These are phyloP conservation scores for Melanargia galathea DNA, from an alignment of 2,888 invertebrate genomes.

Conservation along the genomic window DNA sequence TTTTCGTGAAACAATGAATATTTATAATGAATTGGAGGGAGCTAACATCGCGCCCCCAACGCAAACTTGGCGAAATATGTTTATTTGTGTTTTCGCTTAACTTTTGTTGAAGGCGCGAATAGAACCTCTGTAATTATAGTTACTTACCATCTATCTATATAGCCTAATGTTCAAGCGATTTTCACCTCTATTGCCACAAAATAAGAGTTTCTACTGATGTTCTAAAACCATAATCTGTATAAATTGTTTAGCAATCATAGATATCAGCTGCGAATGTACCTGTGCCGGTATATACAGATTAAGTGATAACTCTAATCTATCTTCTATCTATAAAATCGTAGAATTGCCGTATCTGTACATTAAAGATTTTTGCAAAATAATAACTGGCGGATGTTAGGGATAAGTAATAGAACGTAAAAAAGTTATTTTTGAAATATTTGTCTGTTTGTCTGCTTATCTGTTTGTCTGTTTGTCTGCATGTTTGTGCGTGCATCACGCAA, in stretches of 20 bases:
- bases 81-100: constrained; percentile 2
- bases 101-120: constrained; percentile 3
- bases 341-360: too few species aligned
- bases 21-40: constrained; percentile 1
- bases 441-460: too few species aligned
- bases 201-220: not conserved
- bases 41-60: not conserved
- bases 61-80: constrained; percentile 3
- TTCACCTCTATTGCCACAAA: not conserved
- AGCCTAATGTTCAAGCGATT: not conserved
- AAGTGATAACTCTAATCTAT: too few species aligned
- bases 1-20: constrained; percentile 12
- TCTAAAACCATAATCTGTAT: not conserved
- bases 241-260: not conserved
- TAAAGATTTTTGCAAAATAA: too few species aligned
- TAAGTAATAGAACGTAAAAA: too few species aligned
- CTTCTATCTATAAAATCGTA: too few species aligned
- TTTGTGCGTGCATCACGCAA: too few species aligned
- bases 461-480: too few species aligned
- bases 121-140: not conserved
- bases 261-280: not conserved
- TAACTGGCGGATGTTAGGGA: too few species aligned
- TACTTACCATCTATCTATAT: not conserved
- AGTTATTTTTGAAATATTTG: too few species aligned
- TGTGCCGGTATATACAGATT: not conserved